Evolutionary conservation across 2,888 invertebrate species (phyloP), one percentile per base, ranked within the genome.

Genomic region (Tachina grossa): DNA sequence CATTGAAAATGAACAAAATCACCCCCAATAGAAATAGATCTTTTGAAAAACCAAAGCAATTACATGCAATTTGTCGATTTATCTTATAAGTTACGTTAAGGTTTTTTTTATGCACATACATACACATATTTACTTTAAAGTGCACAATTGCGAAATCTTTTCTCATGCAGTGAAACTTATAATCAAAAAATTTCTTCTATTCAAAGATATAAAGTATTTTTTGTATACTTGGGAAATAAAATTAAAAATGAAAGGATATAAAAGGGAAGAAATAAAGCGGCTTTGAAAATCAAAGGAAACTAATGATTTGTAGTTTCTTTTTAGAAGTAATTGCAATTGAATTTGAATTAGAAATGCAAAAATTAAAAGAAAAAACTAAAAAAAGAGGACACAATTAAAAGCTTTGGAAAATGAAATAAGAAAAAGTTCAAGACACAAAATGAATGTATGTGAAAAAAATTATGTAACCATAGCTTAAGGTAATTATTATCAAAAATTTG

Each of bases 31-130:
- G 9, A 63, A 55, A 69, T 61, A 51, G 16, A 53, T 71, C 53
- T 51, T 55, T 63, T 39, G 39, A 22, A 72, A 55, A 72, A 55
- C 65, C 63, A 43, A 6, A 49, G n/a, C 65, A 79, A 71, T 84
- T 84, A 71, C 59, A 76, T 65, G 69, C 75, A 84, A 79, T 84
- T 80, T 76, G 57, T 75, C 71, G 51, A 71, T 83, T 72, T 59
- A 16, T 31, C 59, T 59, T 71, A 59, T 45, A 83, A 74, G 59
- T 83, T 72, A 10, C 49, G n/a, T 51, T 51, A 66, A 39, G 16
- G 9, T 68, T 49, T 74, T 74, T 19, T 2, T 13, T n/a, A 49
- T 39, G 4, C 31, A 31, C 31, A 31, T 4, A 31, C 31, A 31
- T 4, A 31, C 31, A 31, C 6, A 31, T 31, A 31, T 31, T 31